Conservation (phyloP, 2,113 vertebrate genomes). For the Tychaedon coryphoeus region DNA sequence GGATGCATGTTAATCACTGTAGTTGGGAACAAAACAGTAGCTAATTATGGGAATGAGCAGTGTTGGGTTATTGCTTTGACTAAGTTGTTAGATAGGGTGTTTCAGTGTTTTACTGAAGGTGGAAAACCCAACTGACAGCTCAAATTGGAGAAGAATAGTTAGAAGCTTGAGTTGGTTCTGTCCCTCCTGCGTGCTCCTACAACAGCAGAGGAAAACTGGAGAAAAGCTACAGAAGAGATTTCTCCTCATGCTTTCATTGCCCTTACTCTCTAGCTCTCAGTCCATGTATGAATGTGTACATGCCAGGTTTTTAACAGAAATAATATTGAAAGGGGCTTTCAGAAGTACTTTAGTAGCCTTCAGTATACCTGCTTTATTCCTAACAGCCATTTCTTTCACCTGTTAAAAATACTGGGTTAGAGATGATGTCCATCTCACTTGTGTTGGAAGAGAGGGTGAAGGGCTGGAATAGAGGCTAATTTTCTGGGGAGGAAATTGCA, state of each 20-base stretch:
- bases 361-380: neutral
- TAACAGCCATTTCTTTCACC: neutral
- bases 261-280: neutral
- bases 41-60: neutral
- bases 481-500: neutral
- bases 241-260: accelerated
- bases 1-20: neutral
- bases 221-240: neutral
- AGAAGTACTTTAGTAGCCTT: neutral
- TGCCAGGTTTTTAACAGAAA: neutral
- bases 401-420: neutral
- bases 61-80: neutral
- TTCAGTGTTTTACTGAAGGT: neutral
- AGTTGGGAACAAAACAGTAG: neutral
- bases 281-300: accelerated
- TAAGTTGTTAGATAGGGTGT: neutral
- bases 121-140: neutral
- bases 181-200: neutral
- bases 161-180: neutral
- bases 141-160: neutral
- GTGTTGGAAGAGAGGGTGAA: neutral
- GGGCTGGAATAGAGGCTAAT: neutral
- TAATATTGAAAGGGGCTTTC: neutral
- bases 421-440: neutral
- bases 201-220: neutral